These are phyloP conservation scores for Epizoanthus rinbou DNA, from an alignment of 92 coral and sea anemone species.

Conservation along the genomic window DNA sequence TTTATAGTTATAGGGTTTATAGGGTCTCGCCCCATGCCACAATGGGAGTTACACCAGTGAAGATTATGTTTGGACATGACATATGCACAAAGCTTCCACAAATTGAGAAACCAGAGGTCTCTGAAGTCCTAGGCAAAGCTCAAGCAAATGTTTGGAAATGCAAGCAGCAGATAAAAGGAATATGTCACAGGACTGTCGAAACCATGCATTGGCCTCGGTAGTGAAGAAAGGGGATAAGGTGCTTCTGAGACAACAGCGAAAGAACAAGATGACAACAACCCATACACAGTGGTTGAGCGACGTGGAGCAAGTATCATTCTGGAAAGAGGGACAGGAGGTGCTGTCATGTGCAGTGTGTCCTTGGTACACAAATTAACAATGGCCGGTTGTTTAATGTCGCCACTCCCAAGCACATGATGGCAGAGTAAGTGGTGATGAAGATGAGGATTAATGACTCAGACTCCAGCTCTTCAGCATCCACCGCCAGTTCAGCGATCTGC, in stretches of 20 bases:
- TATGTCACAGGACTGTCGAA: background rate
- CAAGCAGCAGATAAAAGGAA: constrained; percentile 9
- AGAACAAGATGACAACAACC: constrained; percentile 3
- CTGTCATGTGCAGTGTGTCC: constrained; percentile 4
- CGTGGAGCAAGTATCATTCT: background rate
- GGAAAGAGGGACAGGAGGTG: background rate
- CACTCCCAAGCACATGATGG: too few relatives aligned
- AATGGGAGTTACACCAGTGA: background rate
- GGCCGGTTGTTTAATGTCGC: too few relatives aligned
- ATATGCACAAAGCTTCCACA: background rate
- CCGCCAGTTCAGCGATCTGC: too few relatives aligned
- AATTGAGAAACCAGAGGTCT: background rate
- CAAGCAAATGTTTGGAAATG: background rate
- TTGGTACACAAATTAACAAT: background rate
- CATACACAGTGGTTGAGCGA: constrained; percentile 13
- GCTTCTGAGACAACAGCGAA: background rate
- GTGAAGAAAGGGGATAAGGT: background rate
- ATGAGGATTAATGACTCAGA: too few relatives aligned
- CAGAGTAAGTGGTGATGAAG: too few relatives aligned
- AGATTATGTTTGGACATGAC: background rate
- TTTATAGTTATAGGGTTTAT: too few relatives aligned
- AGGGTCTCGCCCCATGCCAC: background rate
- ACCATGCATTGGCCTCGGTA: background rate
- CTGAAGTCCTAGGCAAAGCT: background rate
- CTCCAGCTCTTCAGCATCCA: too few relatives aligned